Evolutionary conservation across 2,888 invertebrate genomes (phyloP).

Genomic region (Eutolmus rufibarbis): DNA sequence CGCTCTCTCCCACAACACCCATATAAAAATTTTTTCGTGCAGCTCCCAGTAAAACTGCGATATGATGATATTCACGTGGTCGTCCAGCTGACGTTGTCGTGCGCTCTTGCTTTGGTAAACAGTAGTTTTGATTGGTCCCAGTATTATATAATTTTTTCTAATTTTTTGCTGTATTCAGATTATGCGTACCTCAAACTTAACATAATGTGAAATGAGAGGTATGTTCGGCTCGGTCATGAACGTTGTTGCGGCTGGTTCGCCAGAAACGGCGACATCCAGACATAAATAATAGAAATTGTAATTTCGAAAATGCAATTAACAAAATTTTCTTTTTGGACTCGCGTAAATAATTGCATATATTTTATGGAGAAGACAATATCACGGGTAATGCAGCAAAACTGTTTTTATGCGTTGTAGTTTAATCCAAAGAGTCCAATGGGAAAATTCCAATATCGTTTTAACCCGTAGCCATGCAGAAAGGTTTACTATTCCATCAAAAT

Average conservation of each 20-base stretch:
- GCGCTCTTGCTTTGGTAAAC: constrained; percentile 39
- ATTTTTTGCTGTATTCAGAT: constrained; percentile 21
- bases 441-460: not conserved
- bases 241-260: not conserved
- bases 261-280: not conserved
- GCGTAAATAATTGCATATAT: not conserved
- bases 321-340: not conserved
- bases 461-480: no score
- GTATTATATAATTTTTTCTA: constrained; percentile 24
- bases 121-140: constrained; percentile 40
- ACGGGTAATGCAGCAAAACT: not conserved
- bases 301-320: not conserved
- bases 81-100: constrained; percentile 24
- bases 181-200: constrained; percentile 42
- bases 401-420: not conserved
- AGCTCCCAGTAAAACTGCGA: constrained; percentile 5
- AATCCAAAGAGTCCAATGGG: not conserved
- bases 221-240: not conserved
- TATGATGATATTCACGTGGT: constrained; percentile 16
- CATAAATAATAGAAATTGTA: not conserved
- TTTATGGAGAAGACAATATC: not conserved
- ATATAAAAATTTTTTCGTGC: constrained; percentile 30
- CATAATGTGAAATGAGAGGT: constrained; percentile 27
- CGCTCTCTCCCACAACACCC: constrained; percentile 20
- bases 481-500: not conserved